phyloP scores from a whole-genome alignment of 2,888 invertebrate species.

The Ommatoiulus sabulosus region DNA sequence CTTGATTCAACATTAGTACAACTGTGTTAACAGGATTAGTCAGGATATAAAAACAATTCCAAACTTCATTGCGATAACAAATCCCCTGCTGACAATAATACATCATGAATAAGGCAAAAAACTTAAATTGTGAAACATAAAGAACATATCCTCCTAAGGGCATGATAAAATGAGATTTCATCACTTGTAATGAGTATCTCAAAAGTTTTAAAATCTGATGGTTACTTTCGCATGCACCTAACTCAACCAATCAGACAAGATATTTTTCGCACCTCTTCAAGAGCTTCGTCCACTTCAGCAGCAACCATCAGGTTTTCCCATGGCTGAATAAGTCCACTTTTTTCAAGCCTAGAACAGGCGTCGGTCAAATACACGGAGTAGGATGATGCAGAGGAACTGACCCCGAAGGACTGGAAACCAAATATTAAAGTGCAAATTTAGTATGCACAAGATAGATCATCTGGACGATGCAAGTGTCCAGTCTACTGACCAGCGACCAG shows the following conservation, averaged over 20 bases:
- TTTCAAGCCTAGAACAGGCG: not conserved
- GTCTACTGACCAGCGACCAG: not conserved
- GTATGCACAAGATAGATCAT: not conserved
- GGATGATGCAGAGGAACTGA: not conserved
- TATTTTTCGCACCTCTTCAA: constrained; percentile 75
- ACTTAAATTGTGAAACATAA: not conserved
- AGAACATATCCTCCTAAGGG: not conserved
- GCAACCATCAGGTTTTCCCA: constrained; percentile 78
- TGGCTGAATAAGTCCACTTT: constrained; percentile 68
- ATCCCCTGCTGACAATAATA: no score
- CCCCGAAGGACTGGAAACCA: not conserved
- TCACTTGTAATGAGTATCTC: no score
- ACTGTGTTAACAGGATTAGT: not conserved
- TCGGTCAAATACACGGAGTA: not conserved
- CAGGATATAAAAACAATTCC: no score
- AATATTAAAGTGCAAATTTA: not conserved
- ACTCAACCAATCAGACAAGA: no score
- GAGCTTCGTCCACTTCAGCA: constrained; percentile 78
- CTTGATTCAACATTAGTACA: not conserved
- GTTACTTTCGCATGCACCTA: not conserved
- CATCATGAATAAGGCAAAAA: no score
- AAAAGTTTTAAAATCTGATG: no score
- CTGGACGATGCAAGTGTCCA: not conserved
- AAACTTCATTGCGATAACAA: no score
- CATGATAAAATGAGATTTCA: no score